Percentiles rank a stretch among this genome's conserved stretches.
These are phyloP conservation scores for Apaloderma vittatum DNA, from an alignment of 2,113 vertebrate species.

Conservation along the genomic window DNA sequence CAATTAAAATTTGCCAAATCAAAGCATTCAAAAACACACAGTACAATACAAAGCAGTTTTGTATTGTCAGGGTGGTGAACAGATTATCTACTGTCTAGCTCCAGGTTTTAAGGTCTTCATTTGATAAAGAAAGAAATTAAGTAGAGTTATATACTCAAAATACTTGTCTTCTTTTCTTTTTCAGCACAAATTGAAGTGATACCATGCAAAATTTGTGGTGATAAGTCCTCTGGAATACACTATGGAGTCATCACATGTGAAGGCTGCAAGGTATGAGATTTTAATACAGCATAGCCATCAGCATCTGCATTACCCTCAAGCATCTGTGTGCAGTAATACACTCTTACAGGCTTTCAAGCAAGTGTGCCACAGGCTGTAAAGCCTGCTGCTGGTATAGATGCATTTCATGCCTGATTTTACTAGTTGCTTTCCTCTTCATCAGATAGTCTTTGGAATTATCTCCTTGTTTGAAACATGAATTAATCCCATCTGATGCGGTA, in stretches of 20 bases:
- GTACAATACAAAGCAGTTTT: not conserved
- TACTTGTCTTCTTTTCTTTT: slow-evolving; percentile 68
- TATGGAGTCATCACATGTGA: slow-evolving; percentile 99
- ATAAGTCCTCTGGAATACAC: slow-evolving; percentile 99
- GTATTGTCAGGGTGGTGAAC: not conserved
- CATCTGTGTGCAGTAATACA: not conserved
- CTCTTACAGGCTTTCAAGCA: not conserved
- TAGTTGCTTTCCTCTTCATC: not conserved
- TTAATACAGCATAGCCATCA: not conserved
- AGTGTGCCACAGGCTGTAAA: not conserved
- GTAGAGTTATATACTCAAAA: slow-evolving; percentile 25
- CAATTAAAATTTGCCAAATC: not conserved
- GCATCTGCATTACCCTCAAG: not conserved
- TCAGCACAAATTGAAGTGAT: slow-evolving; percentile 99
- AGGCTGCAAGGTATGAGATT: slow-evolving; percentile 94
- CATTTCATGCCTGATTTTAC: not conserved
- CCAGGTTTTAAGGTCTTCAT: not conserved
- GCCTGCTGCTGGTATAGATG: not conserved
- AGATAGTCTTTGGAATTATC: not conserved
- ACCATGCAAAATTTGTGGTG: slow-evolving; percentile 99
- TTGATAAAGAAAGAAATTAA: not conserved
- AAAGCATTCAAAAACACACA: not conserved
- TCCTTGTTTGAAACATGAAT: slow-evolving; percentile 26
- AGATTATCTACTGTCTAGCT: not conserved
- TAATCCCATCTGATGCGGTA: not conserved